Evolutionary conservation across 2,888 invertebrate genomes (phyloP).

Genomic region (Trichogramma evanescens): DNA sequence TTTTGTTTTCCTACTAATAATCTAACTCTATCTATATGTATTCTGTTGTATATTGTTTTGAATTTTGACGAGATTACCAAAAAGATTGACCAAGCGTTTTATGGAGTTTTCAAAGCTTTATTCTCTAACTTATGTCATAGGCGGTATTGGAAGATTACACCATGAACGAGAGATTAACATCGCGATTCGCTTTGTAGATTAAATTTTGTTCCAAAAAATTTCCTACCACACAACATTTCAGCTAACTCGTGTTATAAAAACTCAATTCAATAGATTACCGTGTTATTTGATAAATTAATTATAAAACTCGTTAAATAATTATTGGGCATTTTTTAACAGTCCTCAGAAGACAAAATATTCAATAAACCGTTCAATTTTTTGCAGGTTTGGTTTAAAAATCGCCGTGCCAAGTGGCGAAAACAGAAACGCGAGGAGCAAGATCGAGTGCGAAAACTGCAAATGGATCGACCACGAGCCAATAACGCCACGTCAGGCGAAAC

Average conservation of each 20-base stretch:
- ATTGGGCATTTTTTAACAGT: not conserved
- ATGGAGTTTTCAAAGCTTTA: too few species aligned
- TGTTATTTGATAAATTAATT: not conserved
- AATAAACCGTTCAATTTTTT: slow-evolving; percentile 32
- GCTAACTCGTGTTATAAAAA: too few species aligned
- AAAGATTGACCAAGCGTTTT: too few species aligned
- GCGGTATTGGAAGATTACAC: too few species aligned
- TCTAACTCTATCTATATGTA: not conserved
- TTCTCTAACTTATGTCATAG: too few species aligned
- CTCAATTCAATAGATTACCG: too few species aligned
- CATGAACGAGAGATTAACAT: too few species aligned
- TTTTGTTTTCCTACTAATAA: not conserved
- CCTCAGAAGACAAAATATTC: not conserved
- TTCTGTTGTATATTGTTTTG: not conserved
- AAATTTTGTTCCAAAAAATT: too few species aligned
- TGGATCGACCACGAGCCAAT: slow-evolving; percentile 52
- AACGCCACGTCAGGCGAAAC: not conserved
- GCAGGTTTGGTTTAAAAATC: slow-evolving; percentile 95
- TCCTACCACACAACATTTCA: too few species aligned
- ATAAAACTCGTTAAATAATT: not conserved
- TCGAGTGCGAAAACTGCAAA: slow-evolving; percentile 71
- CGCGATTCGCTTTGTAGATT: too few species aligned
- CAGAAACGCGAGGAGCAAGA: slow-evolving; percentile 86
- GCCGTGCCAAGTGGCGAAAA: slow-evolving; percentile 93
- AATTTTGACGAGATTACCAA: too few species aligned